These are phyloP conservation scores for Mystacornis crossleyi DNA, from an alignment of 2,113 vertebrate genomes.

Conservation along the genomic window DNA sequence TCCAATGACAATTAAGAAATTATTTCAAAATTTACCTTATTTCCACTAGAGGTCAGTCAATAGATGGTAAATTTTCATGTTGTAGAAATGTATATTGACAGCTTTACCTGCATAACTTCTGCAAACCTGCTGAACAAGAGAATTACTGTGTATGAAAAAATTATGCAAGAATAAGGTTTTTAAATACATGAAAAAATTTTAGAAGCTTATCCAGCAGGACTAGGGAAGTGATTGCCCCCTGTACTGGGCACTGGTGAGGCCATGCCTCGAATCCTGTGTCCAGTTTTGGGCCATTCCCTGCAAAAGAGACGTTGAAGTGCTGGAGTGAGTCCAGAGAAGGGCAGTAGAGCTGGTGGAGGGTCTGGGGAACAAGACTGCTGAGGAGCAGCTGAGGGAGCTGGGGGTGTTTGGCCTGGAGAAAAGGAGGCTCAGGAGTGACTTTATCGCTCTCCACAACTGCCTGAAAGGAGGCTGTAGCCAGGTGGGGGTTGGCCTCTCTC, in stretches of 20 bases:
- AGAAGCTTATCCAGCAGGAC: not conserved
- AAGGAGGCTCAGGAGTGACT: not conserved
- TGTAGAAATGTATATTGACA: not conserved
- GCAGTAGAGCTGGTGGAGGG: not conserved
- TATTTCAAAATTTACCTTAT: not conserved
- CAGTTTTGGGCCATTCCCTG: not conserved
- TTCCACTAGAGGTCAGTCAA: slow-evolving; percentile 63
- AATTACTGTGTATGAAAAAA: not conserved
- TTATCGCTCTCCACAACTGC: not conserved
- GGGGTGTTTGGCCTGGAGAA: not conserved
- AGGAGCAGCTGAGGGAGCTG: not conserved
- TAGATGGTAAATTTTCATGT: not conserved
- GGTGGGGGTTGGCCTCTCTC: no score
- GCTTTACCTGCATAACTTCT: not conserved
- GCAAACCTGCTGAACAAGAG: not conserved
- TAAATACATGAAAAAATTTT: not conserved
- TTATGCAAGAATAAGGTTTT: not conserved
- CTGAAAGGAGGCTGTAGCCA: not conserved
- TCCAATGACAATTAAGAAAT: not conserved
- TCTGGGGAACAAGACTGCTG: not conserved
- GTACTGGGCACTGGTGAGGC: not conserved
- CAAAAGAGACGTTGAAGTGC: no score
- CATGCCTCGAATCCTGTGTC: no score
- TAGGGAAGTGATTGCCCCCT: not conserved
- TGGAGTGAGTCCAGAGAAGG: not conserved